A percentile compares a stretch with the other conserved stretches of the same genome.
These are phyloP conservation scores for Hetaerina americana DNA, from an alignment of 1,140 invertebrate genomes.

Conservation along the genomic window DNA sequence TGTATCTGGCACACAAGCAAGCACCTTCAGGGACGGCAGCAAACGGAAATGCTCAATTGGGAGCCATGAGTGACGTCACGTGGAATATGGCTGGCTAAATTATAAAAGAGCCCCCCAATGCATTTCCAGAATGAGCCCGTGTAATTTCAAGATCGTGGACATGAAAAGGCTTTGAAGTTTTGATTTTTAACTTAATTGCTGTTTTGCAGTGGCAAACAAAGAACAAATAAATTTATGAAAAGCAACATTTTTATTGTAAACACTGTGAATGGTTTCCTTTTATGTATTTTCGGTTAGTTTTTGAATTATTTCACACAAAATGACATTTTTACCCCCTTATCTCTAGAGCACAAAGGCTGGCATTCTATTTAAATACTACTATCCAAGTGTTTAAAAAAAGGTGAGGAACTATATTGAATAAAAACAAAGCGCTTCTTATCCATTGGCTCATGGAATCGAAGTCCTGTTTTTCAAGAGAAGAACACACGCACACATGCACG, in stretches of 20 bases:
- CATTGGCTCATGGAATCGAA: too few species aligned
- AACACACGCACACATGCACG: background rate
- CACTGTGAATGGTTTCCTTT: background rate
- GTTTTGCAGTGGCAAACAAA: background rate
- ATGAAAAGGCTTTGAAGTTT: too few species aligned
- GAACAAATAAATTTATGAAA: background rate
- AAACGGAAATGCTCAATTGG: background rate
- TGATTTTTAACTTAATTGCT: too few species aligned
- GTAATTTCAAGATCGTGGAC: too few species aligned
- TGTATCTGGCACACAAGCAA: constrained; percentile 89
- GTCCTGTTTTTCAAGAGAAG: too few species aligned
- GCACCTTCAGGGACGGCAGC: constrained; percentile 37
- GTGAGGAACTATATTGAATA: background rate
- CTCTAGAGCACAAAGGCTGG: background rate
- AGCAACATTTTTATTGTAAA: background rate
- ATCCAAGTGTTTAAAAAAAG: background rate
- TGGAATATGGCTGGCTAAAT: too few species aligned
- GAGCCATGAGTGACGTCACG: too few species aligned
- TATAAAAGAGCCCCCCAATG: too few species aligned
- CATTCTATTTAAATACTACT: background rate
- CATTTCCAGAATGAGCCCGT: too few species aligned
- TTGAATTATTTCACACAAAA: background rate
- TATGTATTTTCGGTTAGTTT: background rate
- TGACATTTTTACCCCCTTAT: background rate
- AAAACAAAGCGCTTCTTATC: too few species aligned